Evolutionary conservation across 2,888 invertebrate species (phyloP).

Genomic region (Cosmia trapezina): DNA sequence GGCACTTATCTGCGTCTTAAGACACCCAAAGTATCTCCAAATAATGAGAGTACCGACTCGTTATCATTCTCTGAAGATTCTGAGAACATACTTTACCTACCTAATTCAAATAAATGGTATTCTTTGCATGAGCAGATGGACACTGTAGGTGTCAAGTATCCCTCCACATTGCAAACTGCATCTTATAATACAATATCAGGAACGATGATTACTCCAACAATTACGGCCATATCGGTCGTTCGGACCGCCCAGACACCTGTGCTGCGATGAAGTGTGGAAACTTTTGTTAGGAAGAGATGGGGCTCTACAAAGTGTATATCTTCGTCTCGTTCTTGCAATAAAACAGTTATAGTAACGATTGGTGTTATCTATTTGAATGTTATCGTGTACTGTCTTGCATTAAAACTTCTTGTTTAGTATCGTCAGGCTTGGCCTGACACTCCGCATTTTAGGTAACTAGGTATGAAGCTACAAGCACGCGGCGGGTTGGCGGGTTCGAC

Average conservation of each 20-base stretch:
- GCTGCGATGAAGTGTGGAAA: slow-evolving; percentile 22
- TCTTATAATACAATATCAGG: neutral
- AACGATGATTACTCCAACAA: slow-evolving; percentile 11
- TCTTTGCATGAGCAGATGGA: neutral
- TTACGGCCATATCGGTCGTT: slow-evolving; percentile 36
- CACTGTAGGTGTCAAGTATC: neutral
- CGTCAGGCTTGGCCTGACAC: neutral
- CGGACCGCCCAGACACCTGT: slow-evolving; percentile 49
- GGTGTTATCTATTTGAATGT: slow-evolving; percentile 1
- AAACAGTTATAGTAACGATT: slow-evolving; percentile 30
- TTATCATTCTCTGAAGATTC: neutral
- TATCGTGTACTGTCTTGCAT: slow-evolving; percentile 10
- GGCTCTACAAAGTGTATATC: neutral
- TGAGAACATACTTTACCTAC: neutral
- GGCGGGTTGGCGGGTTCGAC: too few species aligned
- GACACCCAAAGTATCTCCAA: too few species aligned
- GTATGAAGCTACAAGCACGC: too few species aligned
- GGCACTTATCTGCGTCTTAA: too few species aligned
- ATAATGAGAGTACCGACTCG: too few species aligned
- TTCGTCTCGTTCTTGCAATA: slow-evolving; percentile 28
- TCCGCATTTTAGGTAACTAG: too few species aligned
- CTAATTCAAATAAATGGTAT: neutral
- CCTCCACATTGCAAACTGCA: slow-evolving; percentile 17
- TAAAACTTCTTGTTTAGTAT: slow-evolving; percentile 17
- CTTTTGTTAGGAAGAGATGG: slow-evolving; percentile 20